Conservation (phyloP, 2,797 vertebrate species). For the Phrynocephalus vlangalii region DNA sequence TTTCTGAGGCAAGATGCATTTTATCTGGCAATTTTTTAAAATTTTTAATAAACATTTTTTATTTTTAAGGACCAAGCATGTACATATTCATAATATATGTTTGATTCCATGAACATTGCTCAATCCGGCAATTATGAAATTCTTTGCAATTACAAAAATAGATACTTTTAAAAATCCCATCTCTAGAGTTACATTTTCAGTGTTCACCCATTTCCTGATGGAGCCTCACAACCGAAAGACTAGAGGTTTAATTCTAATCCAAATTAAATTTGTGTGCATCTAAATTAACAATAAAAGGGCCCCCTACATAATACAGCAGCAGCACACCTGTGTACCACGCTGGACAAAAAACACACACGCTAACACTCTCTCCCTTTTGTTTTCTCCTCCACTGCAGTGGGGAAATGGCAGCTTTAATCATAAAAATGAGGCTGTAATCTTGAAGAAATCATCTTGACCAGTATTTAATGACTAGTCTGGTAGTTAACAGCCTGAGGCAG, state of each 20-base stretch:
- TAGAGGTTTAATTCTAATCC: not conserved
- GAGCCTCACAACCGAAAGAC: not conserved
- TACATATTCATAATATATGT: too few relatives aligned
- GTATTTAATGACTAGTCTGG: slow-evolving; percentile 48
- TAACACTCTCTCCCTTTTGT: not conserved
- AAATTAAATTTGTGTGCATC: not conserved
- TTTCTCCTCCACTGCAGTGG: not conserved
- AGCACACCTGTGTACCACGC: not conserved
- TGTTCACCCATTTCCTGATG: not conserved
- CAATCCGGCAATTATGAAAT: too few relatives aligned
- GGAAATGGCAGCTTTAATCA: slow-evolving; percentile 30
- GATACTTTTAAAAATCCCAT: too few relatives aligned
- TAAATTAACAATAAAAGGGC: not conserved
- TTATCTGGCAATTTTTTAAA: too few relatives aligned
- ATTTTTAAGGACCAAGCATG: too few relatives aligned
- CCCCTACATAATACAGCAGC: too few relatives aligned
- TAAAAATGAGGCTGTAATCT: slow-evolving; percentile 42
- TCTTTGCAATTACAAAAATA: too few relatives aligned
- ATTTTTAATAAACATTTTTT: too few relatives aligned
- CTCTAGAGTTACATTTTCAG: too few relatives aligned
- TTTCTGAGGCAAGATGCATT: too few relatives aligned
- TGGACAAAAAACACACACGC: not conserved
- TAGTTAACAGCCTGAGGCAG: slow-evolving; percentile 53
- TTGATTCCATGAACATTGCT: too few relatives aligned
- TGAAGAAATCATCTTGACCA: slow-evolving; percentile 59